Evolutionary conservation across 2,888 invertebrate species (phyloP).

Genomic region (Euphydryas editha): DNA sequence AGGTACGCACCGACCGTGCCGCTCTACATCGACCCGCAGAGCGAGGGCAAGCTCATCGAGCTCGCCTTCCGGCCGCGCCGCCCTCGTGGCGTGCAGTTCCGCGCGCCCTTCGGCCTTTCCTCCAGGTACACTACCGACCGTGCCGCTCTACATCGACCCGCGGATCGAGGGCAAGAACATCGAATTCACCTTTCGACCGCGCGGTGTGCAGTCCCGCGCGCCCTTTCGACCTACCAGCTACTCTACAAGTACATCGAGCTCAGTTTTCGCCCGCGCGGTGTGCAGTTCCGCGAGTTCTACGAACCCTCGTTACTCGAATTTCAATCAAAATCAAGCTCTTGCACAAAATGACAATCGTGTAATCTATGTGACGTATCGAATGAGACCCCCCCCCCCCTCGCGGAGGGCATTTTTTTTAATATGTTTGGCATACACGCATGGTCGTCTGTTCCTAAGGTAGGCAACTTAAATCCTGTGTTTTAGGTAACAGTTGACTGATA

Average conservation of each 20-base stretch:
- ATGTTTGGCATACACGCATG: too few species aligned
- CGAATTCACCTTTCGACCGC: too few species aligned
- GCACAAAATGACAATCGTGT: too few species aligned
- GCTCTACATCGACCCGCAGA: slow-evolving; percentile 92
- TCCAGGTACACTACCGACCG: slow-evolving; percentile 82
- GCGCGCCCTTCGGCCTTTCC: slow-evolving; percentile 93
- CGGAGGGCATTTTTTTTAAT: too few species aligned
- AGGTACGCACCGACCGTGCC: slow-evolving; percentile 71
- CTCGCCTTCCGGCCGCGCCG: slow-evolving; percentile 97
- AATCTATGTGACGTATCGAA: too few species aligned
- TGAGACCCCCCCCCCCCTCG: too few species aligned
- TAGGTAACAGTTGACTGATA: too few species aligned
- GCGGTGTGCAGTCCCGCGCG: neutral
- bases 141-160: neutral
- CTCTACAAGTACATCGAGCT: slow-evolving; percentile 94
- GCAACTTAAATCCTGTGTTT: too few species aligned
- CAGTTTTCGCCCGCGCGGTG: slow-evolving; percentile 96
- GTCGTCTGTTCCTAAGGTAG: too few species aligned
- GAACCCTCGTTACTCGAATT: too few species aligned
- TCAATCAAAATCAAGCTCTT: too few species aligned
- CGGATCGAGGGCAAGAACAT: neutral
- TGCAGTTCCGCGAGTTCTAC: slow-evolving; percentile 95
- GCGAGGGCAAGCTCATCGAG: slow-evolving; percentile 97
- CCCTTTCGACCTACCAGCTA: too few species aligned
- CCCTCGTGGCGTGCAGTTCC: slow-evolving; percentile 96